A percentile compares a stretch with the other conserved stretches of the same genome.
Conservation (phyloP, 2,888 invertebrate species). For the Latrodectus hesperus region DNA sequence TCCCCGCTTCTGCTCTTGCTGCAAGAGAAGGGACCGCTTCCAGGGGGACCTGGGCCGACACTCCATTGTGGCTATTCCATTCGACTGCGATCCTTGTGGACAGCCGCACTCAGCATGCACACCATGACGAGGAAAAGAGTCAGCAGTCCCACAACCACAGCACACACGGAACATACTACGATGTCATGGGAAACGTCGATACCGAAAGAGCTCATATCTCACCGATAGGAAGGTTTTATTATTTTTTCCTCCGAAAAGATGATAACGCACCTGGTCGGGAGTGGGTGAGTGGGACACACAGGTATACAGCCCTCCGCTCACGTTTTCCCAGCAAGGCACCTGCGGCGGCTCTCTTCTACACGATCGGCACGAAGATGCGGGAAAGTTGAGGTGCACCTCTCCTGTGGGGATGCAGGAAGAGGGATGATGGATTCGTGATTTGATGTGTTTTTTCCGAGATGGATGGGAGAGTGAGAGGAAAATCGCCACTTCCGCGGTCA, state of each 20-base stretch:
- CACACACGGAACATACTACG: constrained; percentile 62
- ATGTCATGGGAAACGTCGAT: constrained; percentile 49
- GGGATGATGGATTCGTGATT: constrained; percentile 2
- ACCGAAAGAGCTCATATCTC: constrained; percentile 30
- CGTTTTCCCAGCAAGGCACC: constrained; percentile 26
- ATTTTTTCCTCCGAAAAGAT: not conserved
- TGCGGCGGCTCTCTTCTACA: constrained; percentile 47
- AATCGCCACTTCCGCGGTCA: constrained; percentile 19
- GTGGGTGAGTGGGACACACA: constrained; percentile 9
- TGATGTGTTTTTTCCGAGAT: not conserved
- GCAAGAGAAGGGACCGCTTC: constrained; percentile 44
- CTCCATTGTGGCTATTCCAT: constrained; percentile 15
- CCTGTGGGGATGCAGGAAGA: not conserved
- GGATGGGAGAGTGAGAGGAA: not conserved
- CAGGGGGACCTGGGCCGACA: constrained; percentile 58
- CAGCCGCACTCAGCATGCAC: constrained; percentile 58
- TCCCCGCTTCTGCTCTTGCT: constrained; percentile 32
- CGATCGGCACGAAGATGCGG: not conserved
- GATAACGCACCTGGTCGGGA: constrained; percentile 37
- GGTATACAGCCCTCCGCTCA: constrained; percentile 10
- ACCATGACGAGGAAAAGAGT: constrained; percentile 63
- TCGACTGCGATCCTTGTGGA: constrained; percentile 51
- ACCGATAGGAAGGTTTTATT: not conserved
- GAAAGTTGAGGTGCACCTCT: constrained; percentile 2
- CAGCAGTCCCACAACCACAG: constrained; percentile 59